Evolutionary conservation across 2,888 invertebrate species (phyloP).

Genomic region (Synergus laeviventris): DNA sequence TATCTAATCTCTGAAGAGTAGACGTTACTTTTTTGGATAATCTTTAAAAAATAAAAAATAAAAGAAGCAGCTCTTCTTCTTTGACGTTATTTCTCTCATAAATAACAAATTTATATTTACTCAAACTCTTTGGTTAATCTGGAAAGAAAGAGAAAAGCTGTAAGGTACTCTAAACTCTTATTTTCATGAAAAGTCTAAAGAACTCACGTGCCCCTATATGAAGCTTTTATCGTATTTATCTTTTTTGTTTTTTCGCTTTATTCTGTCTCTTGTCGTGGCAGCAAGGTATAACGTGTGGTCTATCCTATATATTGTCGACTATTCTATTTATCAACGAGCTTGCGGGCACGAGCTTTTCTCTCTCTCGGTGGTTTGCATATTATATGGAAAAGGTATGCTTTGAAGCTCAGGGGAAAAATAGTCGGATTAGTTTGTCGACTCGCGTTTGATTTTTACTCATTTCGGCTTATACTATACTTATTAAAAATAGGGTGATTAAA

Average conservation of each 20-base stretch:
- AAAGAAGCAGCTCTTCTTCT: too few species aligned
- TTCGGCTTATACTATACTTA: constrained; percentile 1
- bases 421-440: constrained; percentile 48
- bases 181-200: background rate
- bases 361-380: constrained; percentile 34
- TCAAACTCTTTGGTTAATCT: background rate
- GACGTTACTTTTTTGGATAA: too few species aligned
- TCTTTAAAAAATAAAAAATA: too few species aligned
- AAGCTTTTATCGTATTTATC: constrained; percentile 47
- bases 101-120: background rate
- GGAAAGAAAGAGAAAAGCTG: background rate
- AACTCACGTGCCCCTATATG: constrained; percentile 11
- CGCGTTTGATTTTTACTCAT: constrained; percentile 46
- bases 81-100: too few species aligned
- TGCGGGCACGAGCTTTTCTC: constrained; percentile 27
- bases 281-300: constrained; percentile 16
- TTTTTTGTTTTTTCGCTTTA: constrained; percentile 38
- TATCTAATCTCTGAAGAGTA: too few species aligned
- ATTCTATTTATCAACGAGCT: constrained; percentile 38
- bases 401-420: constrained; percentile 44
- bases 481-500: too few species aligned
- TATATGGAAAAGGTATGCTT: constrained; percentile 29
- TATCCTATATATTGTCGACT: constrained; percentile 32
- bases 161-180: background rate
- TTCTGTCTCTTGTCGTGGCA: constrained; percentile 23